Evolutionary conservation across 2,888 invertebrate genomes (phyloP), one percentile per base, ranked within the genome.

Genomic region (Acleris laterana): DNA sequence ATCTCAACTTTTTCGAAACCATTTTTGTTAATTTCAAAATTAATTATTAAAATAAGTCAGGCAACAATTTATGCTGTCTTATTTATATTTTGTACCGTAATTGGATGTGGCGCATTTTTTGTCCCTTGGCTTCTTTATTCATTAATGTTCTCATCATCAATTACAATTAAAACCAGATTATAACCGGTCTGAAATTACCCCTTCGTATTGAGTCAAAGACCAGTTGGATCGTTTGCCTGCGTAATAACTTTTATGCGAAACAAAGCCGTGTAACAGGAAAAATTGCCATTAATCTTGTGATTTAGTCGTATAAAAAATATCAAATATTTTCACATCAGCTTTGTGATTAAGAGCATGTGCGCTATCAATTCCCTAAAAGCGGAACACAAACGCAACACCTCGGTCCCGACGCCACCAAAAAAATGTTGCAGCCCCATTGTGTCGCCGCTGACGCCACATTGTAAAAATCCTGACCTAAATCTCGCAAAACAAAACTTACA

Each of bases 401-500:
- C 70, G 70, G 71, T 72, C 70, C 74, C 74, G 71, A 78, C 80
- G 78, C 81, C 81, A 80, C 75, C 84, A 87, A 86, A 85, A 84
- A 66, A 66, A 44, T 2, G 78, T 84, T 81, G 79, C 76, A 78
- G 70, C 72, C 72, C 82, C 77, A 86, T 90, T 89, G 86, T 89
- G 77, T 80, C 77, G 78, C 79, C 77, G 78, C 79, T 82, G 86
- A 90, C 89, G 89, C 89, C 90, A 88, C 85, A 84, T 86, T 90
- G 87, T 90, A 90, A 91, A 92, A 90, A 88, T 88, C 71, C 87
- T 90, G 91, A 90, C 90, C 91, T 82, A 91, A 90, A 91, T 91
- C 89, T 86, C 78, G 85, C 88, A 83, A 90, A 91, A 92, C 90
- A 89, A 91, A 89, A 89, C 86, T 85, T 77, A 78, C 74, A 62